Conservation (phyloP, 2,797 vertebrate genomes). For the Acanthurus tractus region DNA sequence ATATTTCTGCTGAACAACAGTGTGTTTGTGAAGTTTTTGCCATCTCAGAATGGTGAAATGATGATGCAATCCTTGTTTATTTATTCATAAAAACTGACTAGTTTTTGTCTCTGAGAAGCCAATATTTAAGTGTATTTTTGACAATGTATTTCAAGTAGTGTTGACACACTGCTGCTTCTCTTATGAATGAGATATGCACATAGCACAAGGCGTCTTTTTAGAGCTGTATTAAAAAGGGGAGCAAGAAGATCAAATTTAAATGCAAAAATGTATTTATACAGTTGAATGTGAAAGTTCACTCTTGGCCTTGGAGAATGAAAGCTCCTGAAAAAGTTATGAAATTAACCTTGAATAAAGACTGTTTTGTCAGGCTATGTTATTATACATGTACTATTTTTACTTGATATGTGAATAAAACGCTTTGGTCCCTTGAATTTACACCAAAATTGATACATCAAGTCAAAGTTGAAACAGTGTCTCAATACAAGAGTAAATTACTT, state of each 20-base stretch:
- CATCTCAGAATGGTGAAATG: conserved; percentile 39
- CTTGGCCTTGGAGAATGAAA: background rate
- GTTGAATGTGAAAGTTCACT: background rate
- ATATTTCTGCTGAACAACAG: conserved; percentile 32
- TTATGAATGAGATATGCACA: conserved; percentile 3
- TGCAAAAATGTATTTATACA: conserved; percentile 1
- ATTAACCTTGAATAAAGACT: background rate
- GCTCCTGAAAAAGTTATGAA: background rate
- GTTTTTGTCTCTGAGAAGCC: conserved; percentile 8
- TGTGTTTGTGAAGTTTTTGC: conserved; percentile 27
- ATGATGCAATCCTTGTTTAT: conserved; percentile 47
- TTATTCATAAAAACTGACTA: conserved; percentile 38
- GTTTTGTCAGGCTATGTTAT: background rate
- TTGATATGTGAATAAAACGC: background rate
- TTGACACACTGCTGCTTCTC: background rate
- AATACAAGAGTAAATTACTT: conserved; percentile 23
- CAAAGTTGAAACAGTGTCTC: background rate
- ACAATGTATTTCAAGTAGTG: conserved; percentile 24
- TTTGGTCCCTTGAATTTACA: background rate
- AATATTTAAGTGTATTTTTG: conserved; percentile 33
- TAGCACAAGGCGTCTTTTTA: background rate
- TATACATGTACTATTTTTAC: background rate
- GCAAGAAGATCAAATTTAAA: background rate
- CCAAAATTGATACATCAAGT: background rate
- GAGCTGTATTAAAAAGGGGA: background rate